phyloP scores from a whole-genome alignment of 2,113 vertebrate genomes.

The Myiagra hebetior region DNA sequence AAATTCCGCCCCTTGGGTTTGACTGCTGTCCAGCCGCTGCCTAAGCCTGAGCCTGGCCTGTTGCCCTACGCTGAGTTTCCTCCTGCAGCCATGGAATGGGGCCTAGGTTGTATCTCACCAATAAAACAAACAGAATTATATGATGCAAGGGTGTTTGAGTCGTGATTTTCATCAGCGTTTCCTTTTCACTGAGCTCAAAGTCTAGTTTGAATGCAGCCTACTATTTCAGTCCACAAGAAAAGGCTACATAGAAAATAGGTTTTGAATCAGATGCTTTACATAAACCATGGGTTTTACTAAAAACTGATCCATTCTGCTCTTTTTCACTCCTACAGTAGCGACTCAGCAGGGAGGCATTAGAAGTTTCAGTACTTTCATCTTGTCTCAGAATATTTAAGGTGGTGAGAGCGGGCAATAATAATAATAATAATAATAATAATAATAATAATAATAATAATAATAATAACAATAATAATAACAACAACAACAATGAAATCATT shows the following conservation, averaged over 20 bases:
- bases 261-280: conserved; percentile 81
- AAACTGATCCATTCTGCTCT: conserved; percentile 66
- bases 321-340: conserved; percentile 50
- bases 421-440: neutral
- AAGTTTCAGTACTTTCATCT: conserved; percentile 72
- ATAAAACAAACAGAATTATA: conserved; percentile 50
- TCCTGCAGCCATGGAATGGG: neutral
- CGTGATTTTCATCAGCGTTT: conserved; percentile 59
- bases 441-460: neutral
- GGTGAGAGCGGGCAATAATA: neutral
- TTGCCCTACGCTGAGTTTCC: neutral
- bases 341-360: conserved; percentile 50
- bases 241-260: conserved; percentile 60
- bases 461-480: neutral
- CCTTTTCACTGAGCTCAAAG: conserved; percentile 49
- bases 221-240: conserved; percentile 65
- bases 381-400: conserved; percentile 65
- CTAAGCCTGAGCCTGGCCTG: neutral
- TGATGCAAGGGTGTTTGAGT: conserved; percentile 40
- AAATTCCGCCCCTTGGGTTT: neutral
- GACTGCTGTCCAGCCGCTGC: neutral
- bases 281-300: conserved; percentile 76
- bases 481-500: neutral
- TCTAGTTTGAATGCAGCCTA: conserved; percentile 58
- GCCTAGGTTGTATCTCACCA: neutral